Conservation (phyloP, 2,113 vertebrate genomes). For the Perccottus glenii region DNA sequence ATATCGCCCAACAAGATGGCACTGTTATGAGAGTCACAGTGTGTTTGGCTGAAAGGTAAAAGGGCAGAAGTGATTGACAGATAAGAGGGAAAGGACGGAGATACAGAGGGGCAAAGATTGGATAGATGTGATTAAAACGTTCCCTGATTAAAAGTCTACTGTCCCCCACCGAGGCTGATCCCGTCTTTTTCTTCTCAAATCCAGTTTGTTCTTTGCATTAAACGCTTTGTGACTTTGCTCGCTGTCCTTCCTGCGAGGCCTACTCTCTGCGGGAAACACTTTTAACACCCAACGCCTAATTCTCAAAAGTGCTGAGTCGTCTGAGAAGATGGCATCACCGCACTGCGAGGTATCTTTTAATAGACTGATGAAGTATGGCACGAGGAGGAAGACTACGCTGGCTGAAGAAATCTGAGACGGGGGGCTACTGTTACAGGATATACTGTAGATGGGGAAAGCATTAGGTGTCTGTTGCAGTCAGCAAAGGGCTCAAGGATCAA, state of each 20-base stretch:
- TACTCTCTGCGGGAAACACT: conserved; percentile 40
- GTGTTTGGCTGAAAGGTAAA: conserved; percentile 43
- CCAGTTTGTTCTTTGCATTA: conserved; percentile 35
- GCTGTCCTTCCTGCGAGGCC: conserved; percentile 51
- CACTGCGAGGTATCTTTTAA: conserved; percentile 33
- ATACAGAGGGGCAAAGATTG: conserved; percentile 30
- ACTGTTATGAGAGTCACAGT: background rate
- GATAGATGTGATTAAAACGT: conserved; percentile 32
- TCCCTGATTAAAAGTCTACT: conserved; percentile 24
- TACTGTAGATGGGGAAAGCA: conserved; percentile 21
- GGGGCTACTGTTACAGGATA: conserved; percentile 51
- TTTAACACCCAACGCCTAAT: conserved; percentile 41
- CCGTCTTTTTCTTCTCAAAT: conserved; percentile 34
- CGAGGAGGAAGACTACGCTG: conserved; percentile 21
- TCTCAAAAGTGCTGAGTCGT: conserved; percentile 59
- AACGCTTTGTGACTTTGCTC: conserved; percentile 49
- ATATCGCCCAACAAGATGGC: too few relatives aligned
- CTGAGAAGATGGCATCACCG: conserved; percentile 41
- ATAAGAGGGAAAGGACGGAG: conserved; percentile 44
- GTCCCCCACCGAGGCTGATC: conserved; percentile 23
- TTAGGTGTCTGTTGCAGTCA: conserved; percentile 58
- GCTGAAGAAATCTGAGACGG: conserved; percentile 36
- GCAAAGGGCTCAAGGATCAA: conserved; percentile 49
- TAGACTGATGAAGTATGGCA: conserved; percentile 43
- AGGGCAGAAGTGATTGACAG: conserved; percentile 41